Base-by-base conservation (phyloP, 2,888 invertebrate genomes). In the Cenopis cana region DNA sequence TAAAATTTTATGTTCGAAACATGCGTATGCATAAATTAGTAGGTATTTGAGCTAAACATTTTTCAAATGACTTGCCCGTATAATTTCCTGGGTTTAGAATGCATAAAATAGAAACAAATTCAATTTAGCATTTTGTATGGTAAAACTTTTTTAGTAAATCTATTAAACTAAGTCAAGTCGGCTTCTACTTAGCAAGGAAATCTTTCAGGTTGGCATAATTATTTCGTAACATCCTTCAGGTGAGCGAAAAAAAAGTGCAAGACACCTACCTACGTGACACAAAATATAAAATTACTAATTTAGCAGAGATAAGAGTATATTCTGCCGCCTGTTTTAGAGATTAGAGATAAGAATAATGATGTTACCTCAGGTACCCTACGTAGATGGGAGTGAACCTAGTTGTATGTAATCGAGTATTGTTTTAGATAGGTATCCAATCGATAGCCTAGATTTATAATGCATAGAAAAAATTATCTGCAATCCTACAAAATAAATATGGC, bases 1-100 rank as follows among this genome's bases (percentile, higher is more conserved):
- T 50, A 18, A 29, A 62, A 59, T 11, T 33, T 33, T 46, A 49
- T 57, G 3, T 24, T 54, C 60, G 24, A 12, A 18, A 55, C 66
- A 46, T 66, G 66, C 5, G 18, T 56, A 41, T 56, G 71, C 61
- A 52, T 60, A 17, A 18, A 55, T 67, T 56, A 14, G 46, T 33
- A 18, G 17, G 46, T 33, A 18, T 57, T 64, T 64, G 1, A 10
- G 1, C 18, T 18, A 59, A 6, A 1, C 5, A 57, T 12, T 1
- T 57, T 12, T 12, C n/a, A 14, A 4, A 41, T 41, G 12, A n/a
- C n/a, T 41, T 41, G 4, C 38, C 12, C 12, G 14, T 41, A 38
- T 10, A 38, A 12, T 38, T 12, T 38, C 38, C 38, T 38, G 12
- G 38, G 38, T 41, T 12, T 41, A 12, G 38, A 14, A 41, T 11